Conservation (phyloP, 2,797 vertebrate species). For the Spatula versicolor region DNA sequence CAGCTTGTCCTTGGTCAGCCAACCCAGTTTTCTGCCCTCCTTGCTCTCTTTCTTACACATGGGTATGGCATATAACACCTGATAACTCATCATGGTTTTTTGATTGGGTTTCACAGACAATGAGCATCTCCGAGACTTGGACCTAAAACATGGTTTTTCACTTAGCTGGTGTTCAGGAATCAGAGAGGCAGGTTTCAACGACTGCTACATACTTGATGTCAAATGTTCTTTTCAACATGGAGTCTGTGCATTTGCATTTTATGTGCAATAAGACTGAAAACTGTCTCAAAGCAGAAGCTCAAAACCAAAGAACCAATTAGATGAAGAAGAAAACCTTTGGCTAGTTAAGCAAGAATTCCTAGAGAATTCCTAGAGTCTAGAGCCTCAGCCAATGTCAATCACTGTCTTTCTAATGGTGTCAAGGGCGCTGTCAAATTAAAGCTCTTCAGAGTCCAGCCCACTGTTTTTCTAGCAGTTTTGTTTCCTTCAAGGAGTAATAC, state of each 20-base stretch:
- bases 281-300: neutral
- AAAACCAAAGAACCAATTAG: neutral
- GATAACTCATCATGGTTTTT: neutral
- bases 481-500: neutral
- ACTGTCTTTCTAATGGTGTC: neutral
- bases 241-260: neutral
- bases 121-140: neutral
- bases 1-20: no score
- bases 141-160: neutral
- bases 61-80: no score
- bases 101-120: neutral
- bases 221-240: neutral
- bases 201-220: neutral
- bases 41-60: no score
- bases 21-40: no score
- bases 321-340: constrained; percentile 3
- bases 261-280: constrained; percentile 3
- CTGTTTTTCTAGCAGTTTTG: neutral
- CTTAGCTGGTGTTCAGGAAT: neutral
- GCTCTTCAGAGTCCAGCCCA: neutral
- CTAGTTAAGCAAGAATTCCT: neutral
- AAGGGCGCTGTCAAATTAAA: neutral
- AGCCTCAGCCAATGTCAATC: neutral
- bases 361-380: neutral
- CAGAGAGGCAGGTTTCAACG: neutral